Evolutionary conservation across 2,113 vertebrate genomes (phyloP), one percentile per base, ranked within the genome.

Genomic region (Menidia beryllina): DNA sequence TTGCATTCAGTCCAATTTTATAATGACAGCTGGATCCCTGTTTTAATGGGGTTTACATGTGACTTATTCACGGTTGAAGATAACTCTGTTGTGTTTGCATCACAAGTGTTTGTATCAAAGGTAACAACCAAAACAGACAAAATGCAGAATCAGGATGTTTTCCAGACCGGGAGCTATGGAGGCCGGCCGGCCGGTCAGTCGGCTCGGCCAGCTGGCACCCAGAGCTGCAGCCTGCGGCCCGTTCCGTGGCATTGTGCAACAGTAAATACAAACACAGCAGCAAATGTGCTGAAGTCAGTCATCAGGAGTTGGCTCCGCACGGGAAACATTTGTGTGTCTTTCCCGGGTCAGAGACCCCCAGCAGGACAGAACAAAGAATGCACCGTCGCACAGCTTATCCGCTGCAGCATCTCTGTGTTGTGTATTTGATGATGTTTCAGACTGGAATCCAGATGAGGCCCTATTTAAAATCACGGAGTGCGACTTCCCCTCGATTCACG

Each of bases 211-310:
- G 63, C 58, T 68, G 72, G 77, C 77, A 69, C 52, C 21, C 53
- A 19, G 10, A 17, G 14, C 7, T 14, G 5, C 17, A 34, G 41
- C 71, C 25, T 25, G 64, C 45, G 58, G 4, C 50, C 67, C 66
- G 2, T 49, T 20, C 68, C 57, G 39, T 21, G 47, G 52, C 47
- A 20, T 21, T 58, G 45, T 25, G 15, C 69, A n/a, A 69, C 62
- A 68, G 69, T 62, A 79, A 81, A 77, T 45, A 76, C 52, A 78
- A 77, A 82, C 75, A 80, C 85, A 86, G 77, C 30, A 2, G 49
- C 39, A 52, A 82, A 79, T 77, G 77, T 76, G 83, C 76, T 83
- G 77, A 86, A 60, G 58, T 83, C 75, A 47, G 69, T 53, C 58
- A 58, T 79, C 63, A 66, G 56, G 51, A 69, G 68, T 47, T 59